Percentiles rank a stretch among this genome's conserved stretches.
Conservation (phyloP, 2,888 invertebrate species). For the Ferdinandea cuprea region DNA sequence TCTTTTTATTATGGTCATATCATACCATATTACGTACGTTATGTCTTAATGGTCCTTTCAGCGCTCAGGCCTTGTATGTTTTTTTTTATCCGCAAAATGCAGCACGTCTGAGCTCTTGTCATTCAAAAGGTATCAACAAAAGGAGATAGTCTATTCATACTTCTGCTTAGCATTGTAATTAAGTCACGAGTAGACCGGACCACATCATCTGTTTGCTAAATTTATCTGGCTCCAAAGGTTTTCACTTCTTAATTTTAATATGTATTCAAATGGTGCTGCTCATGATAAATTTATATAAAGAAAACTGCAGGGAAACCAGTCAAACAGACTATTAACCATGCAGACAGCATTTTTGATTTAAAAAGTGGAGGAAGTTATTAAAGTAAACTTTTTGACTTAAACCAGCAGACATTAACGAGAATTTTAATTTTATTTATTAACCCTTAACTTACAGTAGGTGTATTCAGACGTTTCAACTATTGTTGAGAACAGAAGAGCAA, state of each 20-base stretch:
- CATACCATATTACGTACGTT: not conserved
- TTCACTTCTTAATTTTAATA: conserved; percentile 31
- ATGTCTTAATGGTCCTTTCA: conserved; percentile 26
- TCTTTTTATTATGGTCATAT: not conserved
- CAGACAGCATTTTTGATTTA: no score
- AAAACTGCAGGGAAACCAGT: no score
- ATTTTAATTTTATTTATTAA: no score
- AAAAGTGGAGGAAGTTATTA: no score
- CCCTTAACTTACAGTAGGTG: no score
- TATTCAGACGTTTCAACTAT: no score
- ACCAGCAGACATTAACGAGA: no score
- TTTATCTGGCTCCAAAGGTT: not conserved
- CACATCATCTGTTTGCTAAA: conserved; percentile 28
- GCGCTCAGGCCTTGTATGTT: not conserved
- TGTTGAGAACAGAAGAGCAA: no score
- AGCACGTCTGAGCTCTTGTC: conserved; percentile 8
- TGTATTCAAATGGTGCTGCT: not conserved
- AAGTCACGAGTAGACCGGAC: conserved; percentile 37
- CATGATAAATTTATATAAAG: no score
- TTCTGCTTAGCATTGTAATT: conserved; percentile 4
- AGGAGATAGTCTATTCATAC: conserved; percentile 23
- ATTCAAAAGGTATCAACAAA: conserved; percentile 18
- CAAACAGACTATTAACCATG: no score
- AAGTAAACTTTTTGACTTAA: no score
- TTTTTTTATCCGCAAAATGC: not conserved